These are phyloP conservation scores for Pedicia rivosa DNA, from an alignment of 2,888 invertebrate genomes.

Conservation along the genomic window DNA sequence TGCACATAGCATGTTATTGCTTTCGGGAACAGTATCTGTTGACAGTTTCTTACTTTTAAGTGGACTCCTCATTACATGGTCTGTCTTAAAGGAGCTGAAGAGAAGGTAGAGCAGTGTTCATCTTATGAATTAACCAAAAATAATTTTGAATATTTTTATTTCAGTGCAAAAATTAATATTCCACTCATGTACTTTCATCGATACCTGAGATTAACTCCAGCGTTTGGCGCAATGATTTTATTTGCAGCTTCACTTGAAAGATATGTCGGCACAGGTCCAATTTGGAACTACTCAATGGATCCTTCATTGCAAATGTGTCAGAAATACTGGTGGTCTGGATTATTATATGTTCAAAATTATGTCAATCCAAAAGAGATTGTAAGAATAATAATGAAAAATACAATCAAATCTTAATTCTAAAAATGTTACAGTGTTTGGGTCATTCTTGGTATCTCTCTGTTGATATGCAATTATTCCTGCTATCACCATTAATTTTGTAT, in stretches of 20 bases:
- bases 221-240: conserved; percentile 30
- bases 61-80: background rate
- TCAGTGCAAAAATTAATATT: conserved; percentile 1
- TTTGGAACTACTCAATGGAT: conserved; percentile 25
- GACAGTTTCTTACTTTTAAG: conserved; percentile 1
- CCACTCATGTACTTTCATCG: conserved; percentile 20
- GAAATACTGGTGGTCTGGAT: conserved; percentile 22
- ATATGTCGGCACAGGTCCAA: conserved; percentile 31
- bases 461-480: conserved; percentile 32
- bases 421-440: conserved; percentile 22
- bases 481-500: conserved; percentile 30
- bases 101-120: no score
- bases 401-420: background rate
- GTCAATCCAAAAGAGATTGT: conserved; percentile 14
- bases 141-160: no score
- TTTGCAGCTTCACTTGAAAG: conserved; percentile 29
- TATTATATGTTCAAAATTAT: conserved; percentile 26
- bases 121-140: no score
- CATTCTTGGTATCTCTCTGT: conserved; percentile 35
- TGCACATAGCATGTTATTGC: background rate
- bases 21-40: background rate
- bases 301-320: no score
- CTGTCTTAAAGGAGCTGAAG: background rate
- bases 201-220: conserved; percentile 33
- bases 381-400: no score